Conservation (phyloP, 1,140 invertebrate genomes). For the Saxidomus purpurata region DNA sequence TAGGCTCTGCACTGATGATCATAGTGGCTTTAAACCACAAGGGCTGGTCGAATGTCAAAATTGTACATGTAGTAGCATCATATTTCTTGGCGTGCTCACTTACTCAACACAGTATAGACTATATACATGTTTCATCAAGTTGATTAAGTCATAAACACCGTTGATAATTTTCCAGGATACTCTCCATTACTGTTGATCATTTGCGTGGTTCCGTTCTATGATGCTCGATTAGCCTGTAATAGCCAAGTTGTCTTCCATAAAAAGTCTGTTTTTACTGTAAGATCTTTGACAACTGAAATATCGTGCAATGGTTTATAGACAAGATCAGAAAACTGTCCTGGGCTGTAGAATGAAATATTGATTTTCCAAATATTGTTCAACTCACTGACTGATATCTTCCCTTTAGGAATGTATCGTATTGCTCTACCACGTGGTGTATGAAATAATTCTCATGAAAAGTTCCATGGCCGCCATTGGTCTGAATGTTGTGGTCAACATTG, state of each 20-base stretch:
- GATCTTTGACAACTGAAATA: neutral
- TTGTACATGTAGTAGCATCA: slow-evolving; percentile 56
- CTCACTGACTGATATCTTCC: neutral
- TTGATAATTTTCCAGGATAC: neutral
- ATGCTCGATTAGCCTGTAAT: neutral
- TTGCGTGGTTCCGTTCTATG: neutral
- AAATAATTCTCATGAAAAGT: slow-evolving; percentile 82
- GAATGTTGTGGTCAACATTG: slow-evolving; percentile 78
- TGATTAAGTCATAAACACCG: slow-evolving; percentile 62
- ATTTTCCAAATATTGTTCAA: slow-evolving; percentile 51
- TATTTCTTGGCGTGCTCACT: slow-evolving; percentile 53
- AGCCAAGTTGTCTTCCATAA: slow-evolving; percentile 57
- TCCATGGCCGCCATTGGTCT: slow-evolving; percentile 76
- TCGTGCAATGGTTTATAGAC: slow-evolving; percentile 7
- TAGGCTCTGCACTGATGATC: slow-evolving; percentile 64
- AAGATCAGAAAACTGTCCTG: neutral
- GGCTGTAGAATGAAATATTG: slow-evolving; percentile 60
- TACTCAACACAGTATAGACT: slow-evolving; percentile 76
- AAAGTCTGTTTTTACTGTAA: slow-evolving; percentile 5
- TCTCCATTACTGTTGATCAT: neutral
- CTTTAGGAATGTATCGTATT: slow-evolving; percentile 41
- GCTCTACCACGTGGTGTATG: slow-evolving; percentile 64
- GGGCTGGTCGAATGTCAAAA: slow-evolving; percentile 79
- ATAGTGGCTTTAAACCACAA: slow-evolving; percentile 75
- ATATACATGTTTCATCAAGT: slow-evolving; percentile 75